Conservation (phyloP, 2,888 invertebrate genomes). For the Drosophila affinis region DNA sequence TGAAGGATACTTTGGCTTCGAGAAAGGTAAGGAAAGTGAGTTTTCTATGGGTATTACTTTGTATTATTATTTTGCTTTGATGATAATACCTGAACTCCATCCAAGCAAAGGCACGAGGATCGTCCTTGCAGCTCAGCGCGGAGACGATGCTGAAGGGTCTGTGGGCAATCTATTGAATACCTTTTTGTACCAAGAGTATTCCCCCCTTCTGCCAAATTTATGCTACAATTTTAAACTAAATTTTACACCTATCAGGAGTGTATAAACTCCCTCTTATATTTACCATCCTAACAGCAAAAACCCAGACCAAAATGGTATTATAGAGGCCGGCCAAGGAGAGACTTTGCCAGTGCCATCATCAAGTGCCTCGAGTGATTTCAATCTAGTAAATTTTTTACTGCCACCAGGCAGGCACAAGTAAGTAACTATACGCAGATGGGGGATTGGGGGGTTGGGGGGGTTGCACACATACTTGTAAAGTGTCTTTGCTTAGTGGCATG, state of each 20-base stretch:
- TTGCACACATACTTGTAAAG: slow-evolving; percentile 12
- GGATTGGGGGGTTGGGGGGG: background rate
- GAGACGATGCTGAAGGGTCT: too few species aligned
- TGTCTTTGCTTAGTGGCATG: slow-evolving; percentile 31
- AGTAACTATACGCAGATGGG: slow-evolving; percentile 5
- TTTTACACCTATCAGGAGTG: background rate
- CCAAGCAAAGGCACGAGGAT: too few species aligned
- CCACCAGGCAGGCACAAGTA: slow-evolving; percentile 18
- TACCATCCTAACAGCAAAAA: background rate
- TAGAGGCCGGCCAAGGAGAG: slow-evolving; percentile 5
- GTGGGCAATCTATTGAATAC: too few species aligned
- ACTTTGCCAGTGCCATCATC: slow-evolving; percentile 26
- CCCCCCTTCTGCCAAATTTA: too few species aligned
- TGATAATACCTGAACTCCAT: too few species aligned
- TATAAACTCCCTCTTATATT: background rate
- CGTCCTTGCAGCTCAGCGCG: too few species aligned
- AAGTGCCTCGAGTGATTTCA: slow-evolving; percentile 60
- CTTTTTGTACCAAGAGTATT: too few species aligned
- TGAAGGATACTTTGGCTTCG: too few species aligned
- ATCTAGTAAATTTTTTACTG: slow-evolving; percentile 54
- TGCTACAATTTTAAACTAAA: background rate
- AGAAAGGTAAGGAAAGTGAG: too few species aligned
- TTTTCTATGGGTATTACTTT: too few species aligned
- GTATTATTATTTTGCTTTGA: too few species aligned
- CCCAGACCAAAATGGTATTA: background rate